Base-by-base conservation (phyloP, 1,140 invertebrate genomes). In the Colletes latitarsis region DNA sequence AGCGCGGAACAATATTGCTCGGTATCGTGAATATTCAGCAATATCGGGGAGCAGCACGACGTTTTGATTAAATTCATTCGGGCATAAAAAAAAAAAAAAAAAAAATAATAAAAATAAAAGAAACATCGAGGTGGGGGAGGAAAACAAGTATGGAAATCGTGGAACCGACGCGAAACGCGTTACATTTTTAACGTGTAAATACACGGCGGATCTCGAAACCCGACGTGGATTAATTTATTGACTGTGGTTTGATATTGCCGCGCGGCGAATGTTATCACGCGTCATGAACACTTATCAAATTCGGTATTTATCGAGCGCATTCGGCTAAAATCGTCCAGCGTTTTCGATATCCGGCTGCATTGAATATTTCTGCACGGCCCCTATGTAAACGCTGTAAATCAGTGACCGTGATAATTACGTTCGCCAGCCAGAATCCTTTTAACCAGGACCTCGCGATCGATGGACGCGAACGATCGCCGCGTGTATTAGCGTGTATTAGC, bases 31-130 rank as follows among this genome's bases (percentile, higher is more conserved):
- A 69, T 69, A 69, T 17, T 75, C 66, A 60, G 74, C 79, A 66
- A 83, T 85, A 80, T 85, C 73, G 52, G 69, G 19, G 17, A 4
- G 49, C 30, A 30, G 9, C 43, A 71, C 70, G 66, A 69, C 79
- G 73, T 81, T 73, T 82, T 71, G 70, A 83, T 83, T 70, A 77
- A 73, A 83, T 83, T 71, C 53, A 57, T 64, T 69, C 52, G 60
- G 63, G 63, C 63, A 69, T 19, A 76, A 73, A 30, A 21, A 64
- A 71, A 57, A 69, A 14, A 70, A 39, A 55, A 39, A 12, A 1
- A 52, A 21, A 30, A 43, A 68, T 9, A 49, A 69, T n/a, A 12
- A 12, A 55, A 52, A n/a, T 6, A 15, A 15, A 4, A 30, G 15
- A 15, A 49, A 17, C 30, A 14, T 8, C 9, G n/a, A n/a, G n/a